Percentiles rank a stretch among this genome's conserved stretches.
Evolutionary conservation across 2,113 vertebrate genomes (phyloP).

Genomic region (Pantherophis guttatus): DNA sequence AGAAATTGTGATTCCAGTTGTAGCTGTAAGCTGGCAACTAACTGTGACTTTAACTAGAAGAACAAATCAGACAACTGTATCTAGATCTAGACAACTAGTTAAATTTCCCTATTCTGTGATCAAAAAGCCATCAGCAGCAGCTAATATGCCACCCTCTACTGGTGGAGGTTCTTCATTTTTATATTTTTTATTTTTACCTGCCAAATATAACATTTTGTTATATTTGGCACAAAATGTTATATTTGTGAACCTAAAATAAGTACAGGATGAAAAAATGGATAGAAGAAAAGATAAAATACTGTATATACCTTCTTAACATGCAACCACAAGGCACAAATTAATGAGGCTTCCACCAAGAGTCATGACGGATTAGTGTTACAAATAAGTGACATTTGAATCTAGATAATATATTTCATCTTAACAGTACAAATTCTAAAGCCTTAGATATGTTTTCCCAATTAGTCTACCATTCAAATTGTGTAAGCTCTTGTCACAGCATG

Average conservation of each 20-base stretch:
- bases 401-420: neutral
- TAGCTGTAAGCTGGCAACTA: too few relatives aligned
- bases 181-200: neutral
- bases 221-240: neutral
- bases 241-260: neutral
- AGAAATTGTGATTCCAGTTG: too few relatives aligned
- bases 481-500: neutral
- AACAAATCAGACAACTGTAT: neutral
- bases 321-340: neutral
- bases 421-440: neutral
- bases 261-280: neutral
- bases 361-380: neutral
- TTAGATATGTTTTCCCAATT: neutral
- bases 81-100: neutral
- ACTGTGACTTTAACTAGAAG: neutral
- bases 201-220: too few relatives aligned
- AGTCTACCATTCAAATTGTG: neutral
- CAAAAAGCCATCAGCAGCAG: neutral
- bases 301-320: neutral
- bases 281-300: neutral
- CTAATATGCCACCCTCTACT: neutral
- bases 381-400: neutral
- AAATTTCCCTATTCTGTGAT: neutral
- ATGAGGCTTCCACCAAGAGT: neutral
- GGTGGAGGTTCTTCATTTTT: neutral